phyloP scores from a whole-genome alignment of 2,113 vertebrate genomes.

The Arvicanthis niloticus region DNA sequence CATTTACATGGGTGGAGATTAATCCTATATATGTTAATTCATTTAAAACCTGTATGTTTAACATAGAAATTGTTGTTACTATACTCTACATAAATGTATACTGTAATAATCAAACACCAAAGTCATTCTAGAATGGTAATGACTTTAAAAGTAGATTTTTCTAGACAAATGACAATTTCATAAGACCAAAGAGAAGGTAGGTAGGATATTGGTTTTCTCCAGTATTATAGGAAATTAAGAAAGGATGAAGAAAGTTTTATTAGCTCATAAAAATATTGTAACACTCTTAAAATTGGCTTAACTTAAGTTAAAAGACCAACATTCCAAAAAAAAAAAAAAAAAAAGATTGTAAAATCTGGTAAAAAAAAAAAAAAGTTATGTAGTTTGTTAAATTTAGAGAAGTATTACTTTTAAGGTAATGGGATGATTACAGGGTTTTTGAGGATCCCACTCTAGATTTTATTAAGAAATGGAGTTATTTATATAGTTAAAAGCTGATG shows the following conservation, averaged over 20 bases:
- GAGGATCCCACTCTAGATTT: no score
- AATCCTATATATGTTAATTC: not conserved
- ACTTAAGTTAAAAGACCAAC: not conserved
- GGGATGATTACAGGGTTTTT: no score
- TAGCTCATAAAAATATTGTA: not conserved
- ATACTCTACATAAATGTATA: not conserved
- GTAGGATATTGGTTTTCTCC: not conserved
- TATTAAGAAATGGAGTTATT: not conserved
- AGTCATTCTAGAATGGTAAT: not conserved
- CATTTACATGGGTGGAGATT: not conserved
- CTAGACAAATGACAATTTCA: not conserved
- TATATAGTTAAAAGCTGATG: not conserved
- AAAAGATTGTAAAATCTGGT: no score
- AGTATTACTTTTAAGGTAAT: not conserved
- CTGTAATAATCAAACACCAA: not conserved
- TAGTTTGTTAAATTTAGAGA: not conserved
- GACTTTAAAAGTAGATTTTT: not conserved
- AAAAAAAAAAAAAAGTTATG: not conserved
- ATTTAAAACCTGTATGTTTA: not conserved
- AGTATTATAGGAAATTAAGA: not conserved
- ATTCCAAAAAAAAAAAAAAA: not conserved
- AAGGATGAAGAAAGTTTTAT: not conserved
- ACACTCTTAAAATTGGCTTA: not conserved
- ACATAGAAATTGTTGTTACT: not conserved
- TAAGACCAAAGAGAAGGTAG: not conserved